phyloP scores from a whole-genome alignment of 2,797 vertebrate genomes.

The Anguilla megastoma region DNA sequence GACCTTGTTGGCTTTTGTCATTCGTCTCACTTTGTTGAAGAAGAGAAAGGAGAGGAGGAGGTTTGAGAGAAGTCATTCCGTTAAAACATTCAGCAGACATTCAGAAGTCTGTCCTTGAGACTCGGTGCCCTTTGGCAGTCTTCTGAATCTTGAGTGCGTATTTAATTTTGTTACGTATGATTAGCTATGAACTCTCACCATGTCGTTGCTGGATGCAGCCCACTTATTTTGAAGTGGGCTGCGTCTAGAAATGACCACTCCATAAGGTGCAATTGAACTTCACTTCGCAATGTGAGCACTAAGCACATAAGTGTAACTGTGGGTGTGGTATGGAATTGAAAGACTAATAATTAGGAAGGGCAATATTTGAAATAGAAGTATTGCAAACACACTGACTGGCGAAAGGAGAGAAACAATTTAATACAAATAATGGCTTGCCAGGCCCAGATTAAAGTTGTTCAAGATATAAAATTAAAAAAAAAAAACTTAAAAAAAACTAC shows the following conservation, averaged over 20 bases:
- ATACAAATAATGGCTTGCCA: too few relatives aligned
- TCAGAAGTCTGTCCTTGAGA: neutral
- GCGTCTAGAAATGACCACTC: neutral
- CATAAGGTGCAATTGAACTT: neutral
- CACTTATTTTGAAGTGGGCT: neutral
- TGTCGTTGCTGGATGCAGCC: neutral
- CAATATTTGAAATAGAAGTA: neutral
- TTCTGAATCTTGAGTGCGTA: neutral
- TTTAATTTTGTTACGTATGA: neutral
- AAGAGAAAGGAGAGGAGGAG: neutral
- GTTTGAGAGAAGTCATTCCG: neutral
- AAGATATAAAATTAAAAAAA: too few relatives aligned
- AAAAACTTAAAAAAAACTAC: too few relatives aligned
- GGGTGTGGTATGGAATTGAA: neutral
- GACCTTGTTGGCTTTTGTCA: slow-evolving; percentile 16
- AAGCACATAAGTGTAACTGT: neutral
- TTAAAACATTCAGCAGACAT: neutral
- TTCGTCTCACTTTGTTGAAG: neutral
- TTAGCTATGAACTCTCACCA: neutral
- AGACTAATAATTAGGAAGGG: neutral
- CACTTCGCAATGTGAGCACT: neutral
- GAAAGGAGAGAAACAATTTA: neutral
- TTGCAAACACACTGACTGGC: neutral
- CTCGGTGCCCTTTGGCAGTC: neutral
- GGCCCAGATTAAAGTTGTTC: too few relatives aligned